Percentiles rank a stretch among this genome's conserved stretches.
Conservation (phyloP, 2,797 vertebrate species). For the Crypturellus tataupa region DNA sequence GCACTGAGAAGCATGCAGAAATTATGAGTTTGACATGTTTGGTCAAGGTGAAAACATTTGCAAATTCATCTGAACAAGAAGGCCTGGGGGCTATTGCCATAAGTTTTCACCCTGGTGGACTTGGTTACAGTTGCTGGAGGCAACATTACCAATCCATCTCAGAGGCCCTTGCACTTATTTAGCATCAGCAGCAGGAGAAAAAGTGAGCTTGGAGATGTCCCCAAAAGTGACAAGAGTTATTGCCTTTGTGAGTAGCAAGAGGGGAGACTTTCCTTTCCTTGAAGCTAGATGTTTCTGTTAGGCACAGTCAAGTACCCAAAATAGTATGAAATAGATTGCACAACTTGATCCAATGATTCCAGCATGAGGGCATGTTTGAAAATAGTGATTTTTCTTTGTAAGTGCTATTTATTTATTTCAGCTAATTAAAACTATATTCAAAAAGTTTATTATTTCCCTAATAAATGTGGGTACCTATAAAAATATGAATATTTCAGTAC, state of each 20-base stretch:
- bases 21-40: slow-evolving; percentile 46
- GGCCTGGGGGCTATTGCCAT: not conserved
- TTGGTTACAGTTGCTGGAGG: slow-evolving; percentile 12
- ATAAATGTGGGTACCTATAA: not conserved
- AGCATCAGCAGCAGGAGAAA: slow-evolving; percentile 13
- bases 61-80: slow-evolving; percentile 24
- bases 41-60: slow-evolving; percentile 66
- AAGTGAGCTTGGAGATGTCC: slow-evolving; percentile 26
- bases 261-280: not conserved
- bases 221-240: slow-evolving; percentile 13
- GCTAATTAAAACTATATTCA: not conserved
- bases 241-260: not conserved
- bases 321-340: not conserved
- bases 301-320: not conserved
- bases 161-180: slow-evolving; percentile 7
- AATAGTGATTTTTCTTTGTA: not conserved
- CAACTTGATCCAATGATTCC: not conserved
- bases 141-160: slow-evolving; percentile 25
- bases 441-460: not conserved
- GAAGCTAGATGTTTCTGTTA: not conserved
- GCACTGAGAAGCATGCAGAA: not conserved
- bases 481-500: not conserved
- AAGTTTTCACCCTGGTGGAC: not conserved
- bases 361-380: not conserved
- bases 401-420: not conserved